phyloP scores from a whole-genome alignment of 1,140 invertebrate genomes.

The Physella acuta region DNA sequence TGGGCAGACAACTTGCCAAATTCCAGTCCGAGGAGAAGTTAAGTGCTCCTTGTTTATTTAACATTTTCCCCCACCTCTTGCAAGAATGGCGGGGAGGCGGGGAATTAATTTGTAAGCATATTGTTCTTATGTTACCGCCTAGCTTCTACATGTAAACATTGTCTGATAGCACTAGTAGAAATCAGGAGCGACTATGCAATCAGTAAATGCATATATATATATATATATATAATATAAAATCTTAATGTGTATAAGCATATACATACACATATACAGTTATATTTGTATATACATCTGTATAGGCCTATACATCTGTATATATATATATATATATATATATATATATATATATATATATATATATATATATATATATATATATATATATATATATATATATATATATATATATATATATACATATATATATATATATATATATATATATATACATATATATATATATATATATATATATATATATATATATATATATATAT shows the following conservation, averaged over 20 bases:
- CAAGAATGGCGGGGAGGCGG: neutral
- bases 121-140: neutral
- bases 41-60: slow-evolving; percentile 12
- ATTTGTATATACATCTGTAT: neutral
- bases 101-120: neutral
- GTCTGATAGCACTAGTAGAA: neutral
- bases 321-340: too few species aligned
- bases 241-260: neutral
- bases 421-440: neutral
- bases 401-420: neutral
- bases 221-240: neutral
- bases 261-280: neutral
- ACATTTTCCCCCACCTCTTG: neutral
- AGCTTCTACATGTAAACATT: neutral
- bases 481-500: neutral
- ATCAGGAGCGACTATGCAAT: neutral
- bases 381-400: neutral
- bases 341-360: neutral
- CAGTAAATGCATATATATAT: neutral
- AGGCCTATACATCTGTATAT: neutral
- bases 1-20: slow-evolving; percentile 10
- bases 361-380: neutral
- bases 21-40: neutral
- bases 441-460: neutral
- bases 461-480: neutral